Conservation (phyloP, 2,113 vertebrate species). For the Dipodomys stephensi region DNA sequence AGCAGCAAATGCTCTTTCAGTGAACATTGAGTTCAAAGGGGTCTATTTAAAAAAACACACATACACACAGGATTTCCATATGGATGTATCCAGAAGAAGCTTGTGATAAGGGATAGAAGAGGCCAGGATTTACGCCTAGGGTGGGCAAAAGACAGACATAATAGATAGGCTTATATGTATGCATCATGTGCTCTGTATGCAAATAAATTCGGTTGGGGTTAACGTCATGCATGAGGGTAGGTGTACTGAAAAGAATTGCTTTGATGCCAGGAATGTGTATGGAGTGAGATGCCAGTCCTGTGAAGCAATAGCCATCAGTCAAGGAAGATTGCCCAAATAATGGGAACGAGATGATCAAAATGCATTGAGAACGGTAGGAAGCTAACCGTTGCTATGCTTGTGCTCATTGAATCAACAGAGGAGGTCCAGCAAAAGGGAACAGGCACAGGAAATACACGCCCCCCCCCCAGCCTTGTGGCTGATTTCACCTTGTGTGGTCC, state of each 20-base stretch:
- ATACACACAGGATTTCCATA: neutral
- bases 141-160: constrained; percentile 1
- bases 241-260: neutral
- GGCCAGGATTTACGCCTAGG: neutral
- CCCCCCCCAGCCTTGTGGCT: neutral
- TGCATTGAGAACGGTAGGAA: neutral
- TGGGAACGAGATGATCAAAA: neutral
- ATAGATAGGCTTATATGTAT: neutral
- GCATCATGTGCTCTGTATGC: neutral
- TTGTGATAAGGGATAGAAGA: neutral
- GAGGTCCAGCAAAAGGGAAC: neutral
- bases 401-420: neutral
- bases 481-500: neutral
- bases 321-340: neutral
- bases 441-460: neutral
- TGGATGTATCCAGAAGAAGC: neutral
- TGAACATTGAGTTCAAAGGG: constrained; percentile 27
- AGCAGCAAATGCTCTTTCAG: constrained; percentile 3
- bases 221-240: neutral
- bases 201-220: neutral
- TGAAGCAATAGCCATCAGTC: neutral
- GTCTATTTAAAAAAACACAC: constrained; percentile 6
- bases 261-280: neutral
- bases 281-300: neutral
- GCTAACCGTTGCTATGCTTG: neutral